A percentile compares a stretch with the other conserved stretches of the same genome.
Evolutionary conservation across 2,888 invertebrate species (phyloP).

Genomic region (Drosophila pegasa): DNA sequence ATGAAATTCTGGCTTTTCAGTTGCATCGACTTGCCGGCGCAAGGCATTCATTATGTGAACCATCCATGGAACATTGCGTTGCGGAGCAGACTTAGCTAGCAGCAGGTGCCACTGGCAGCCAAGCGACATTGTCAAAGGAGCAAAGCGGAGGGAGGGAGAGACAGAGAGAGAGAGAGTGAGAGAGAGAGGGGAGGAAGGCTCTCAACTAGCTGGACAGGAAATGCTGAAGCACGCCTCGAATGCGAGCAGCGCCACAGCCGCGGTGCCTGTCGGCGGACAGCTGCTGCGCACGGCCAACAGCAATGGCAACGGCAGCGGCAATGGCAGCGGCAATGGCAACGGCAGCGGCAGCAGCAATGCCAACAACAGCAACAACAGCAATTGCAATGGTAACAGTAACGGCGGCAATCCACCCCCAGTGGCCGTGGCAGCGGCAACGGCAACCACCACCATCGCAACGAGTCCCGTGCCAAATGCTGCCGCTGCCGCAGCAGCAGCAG

Average conservation of each 20-base stretch:
- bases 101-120: slow-evolving; percentile 19
- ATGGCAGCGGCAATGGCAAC: slow-evolving; percentile 4
- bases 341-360: slow-evolving; percentile 2
- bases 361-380: slow-evolving; percentile 5
- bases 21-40: slow-evolving; percentile 9
- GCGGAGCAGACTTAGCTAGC: slow-evolving; percentile 30
- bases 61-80: slow-evolving; percentile 27
- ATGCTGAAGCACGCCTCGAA: slow-evolving; percentile 82
- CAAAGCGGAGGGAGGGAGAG: too few relatives aligned
- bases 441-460: slow-evolving; percentile 24
- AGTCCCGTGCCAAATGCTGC: slow-evolving; percentile 21
- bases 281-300: slow-evolving; percentile 64
- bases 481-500: slow-evolving; percentile 12
- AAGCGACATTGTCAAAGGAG: neutral
- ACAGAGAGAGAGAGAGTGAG: neutral
- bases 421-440: slow-evolving; percentile 40
- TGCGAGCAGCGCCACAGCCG: slow-evolving; percentile 63
- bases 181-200: neutral
- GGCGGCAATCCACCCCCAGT: slow-evolving; percentile 50
- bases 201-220: slow-evolving; percentile 48
- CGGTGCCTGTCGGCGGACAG: slow-evolving; percentile 54
- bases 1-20: slow-evolving; percentile 19
- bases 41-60: slow-evolving; percentile 51
- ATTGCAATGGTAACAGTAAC: slow-evolving; percentile 10
- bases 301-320: slow-evolving; percentile 11